These are phyloP conservation scores for Meleagris gallopavo DNA, from an alignment of 2,113 vertebrate species.

Conservation along the genomic window DNA sequence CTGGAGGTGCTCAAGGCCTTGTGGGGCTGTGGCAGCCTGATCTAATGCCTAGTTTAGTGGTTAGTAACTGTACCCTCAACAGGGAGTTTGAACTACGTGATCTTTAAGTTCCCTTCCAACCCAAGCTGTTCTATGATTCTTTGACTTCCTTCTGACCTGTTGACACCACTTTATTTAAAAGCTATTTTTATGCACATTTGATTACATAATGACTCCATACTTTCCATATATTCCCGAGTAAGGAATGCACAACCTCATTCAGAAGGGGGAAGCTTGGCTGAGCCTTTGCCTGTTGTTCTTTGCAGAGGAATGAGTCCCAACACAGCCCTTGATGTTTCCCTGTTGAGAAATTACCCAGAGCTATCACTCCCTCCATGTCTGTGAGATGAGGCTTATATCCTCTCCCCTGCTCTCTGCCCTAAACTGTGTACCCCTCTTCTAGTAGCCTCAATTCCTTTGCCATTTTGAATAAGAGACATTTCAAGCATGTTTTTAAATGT, in stretches of 20 bases:
- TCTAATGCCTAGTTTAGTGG: no score
- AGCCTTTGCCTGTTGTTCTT: background rate
- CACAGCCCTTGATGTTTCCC: accelerated
- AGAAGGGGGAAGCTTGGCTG: background rate
- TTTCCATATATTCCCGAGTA: background rate
- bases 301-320: background rate
- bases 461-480: background rate
- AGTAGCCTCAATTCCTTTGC: background rate
- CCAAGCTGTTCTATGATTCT: no score
- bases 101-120: no score
- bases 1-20: no score
- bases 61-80: no score
- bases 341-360: background rate
- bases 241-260: background rate
- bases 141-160: background rate
- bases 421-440: background rate
- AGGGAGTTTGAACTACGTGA: no score
- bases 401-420: background rate
- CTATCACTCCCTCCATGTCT: accelerated
- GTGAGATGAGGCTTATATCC: background rate
- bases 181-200: background rate
- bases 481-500: background rate
- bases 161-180: background rate
- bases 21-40: no score
- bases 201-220: background rate